Evolutionary conservation across 2,888 invertebrate genomes (phyloP), one percentile per base, ranked within the genome.

Genomic region (Synergus laeviventris): DNA sequence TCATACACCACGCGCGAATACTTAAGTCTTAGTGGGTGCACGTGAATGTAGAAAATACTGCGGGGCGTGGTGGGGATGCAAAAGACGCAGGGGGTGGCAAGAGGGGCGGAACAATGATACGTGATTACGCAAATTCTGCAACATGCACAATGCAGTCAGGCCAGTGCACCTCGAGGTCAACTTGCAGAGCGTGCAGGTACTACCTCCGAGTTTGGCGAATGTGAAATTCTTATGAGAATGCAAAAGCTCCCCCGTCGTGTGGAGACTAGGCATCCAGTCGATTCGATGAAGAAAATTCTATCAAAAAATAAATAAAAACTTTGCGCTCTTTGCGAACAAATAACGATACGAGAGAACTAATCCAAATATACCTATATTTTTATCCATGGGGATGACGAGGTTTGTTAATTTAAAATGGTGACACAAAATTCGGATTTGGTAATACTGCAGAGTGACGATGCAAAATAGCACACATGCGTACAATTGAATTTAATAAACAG

Each of bases 101-200:
- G 78, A 79, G 76, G 80, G 81, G 78, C 78, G 79, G 80, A 80
- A 84, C 84, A 83, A 85, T 84, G 85, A 87, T 86, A 86, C 85
- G 85, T 86, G 84, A 87, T 87, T 87, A 87, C 87, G 87, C 86
- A 87, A 87, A 87, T 87, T 86, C 81, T 82, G 81, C 83, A 83
- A 82, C 83, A 81, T 83, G 83, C 82, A 84, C 82, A 83, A 81
- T 83, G 80, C 83, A 82, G 79, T 78, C 76, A 74, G 79, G 79
- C 78, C 80, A 76, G 74, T 79, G 82, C 78, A 81, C 79, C 79
- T 80, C 80, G 83, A 83, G 85, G 83, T 85, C 83, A 83, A 82
- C 82, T 81, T 79, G 80, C 78, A 77, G 64, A 82, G 82, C 84
- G 84, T 81, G 80, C 78, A 78, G 79, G 76, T 64, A 76, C 78